Percentiles rank a stretch among this genome's conserved stretches.
These are phyloP conservation scores for Vidua chalybeata DNA, from an alignment of 2,113 vertebrate species.

Conservation along the genomic window DNA sequence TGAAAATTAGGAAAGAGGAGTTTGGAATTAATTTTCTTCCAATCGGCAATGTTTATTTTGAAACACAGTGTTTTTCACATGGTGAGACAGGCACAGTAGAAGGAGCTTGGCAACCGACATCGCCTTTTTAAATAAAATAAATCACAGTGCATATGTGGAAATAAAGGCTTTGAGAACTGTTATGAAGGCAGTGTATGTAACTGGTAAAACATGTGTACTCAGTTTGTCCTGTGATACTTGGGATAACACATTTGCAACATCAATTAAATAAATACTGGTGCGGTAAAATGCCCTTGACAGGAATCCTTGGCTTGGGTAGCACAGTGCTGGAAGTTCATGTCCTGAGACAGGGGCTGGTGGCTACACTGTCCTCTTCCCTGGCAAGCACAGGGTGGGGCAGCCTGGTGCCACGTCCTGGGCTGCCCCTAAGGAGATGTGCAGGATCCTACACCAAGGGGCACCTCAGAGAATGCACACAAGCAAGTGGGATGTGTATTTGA, in stretches of 20 bases:
- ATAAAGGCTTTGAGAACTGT: background rate
- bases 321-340: background rate
- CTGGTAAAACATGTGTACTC: background rate
- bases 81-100: background rate
- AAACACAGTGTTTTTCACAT: background rate
- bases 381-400: background rate
- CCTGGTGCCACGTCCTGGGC: background rate
- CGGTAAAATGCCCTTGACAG: background rate
- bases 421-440: background rate
- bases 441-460: background rate
- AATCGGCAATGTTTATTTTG: background rate
- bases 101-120: background rate
- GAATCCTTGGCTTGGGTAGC: background rate
- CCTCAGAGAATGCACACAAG: background rate
- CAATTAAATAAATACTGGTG: background rate
- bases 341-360: background rate
- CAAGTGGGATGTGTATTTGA: background rate
- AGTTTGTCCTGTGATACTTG: background rate
- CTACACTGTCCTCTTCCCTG: background rate
- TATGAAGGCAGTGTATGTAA: background rate
- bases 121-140: background rate
- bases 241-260: background rate
- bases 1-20: background rate
- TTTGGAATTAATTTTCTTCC: background rate
- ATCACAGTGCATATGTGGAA: background rate